Evolutionary conservation across 2,888 invertebrate species (phyloP), one percentile per base, ranked within the genome.

Genomic region (Cerastoderma edule): DNA sequence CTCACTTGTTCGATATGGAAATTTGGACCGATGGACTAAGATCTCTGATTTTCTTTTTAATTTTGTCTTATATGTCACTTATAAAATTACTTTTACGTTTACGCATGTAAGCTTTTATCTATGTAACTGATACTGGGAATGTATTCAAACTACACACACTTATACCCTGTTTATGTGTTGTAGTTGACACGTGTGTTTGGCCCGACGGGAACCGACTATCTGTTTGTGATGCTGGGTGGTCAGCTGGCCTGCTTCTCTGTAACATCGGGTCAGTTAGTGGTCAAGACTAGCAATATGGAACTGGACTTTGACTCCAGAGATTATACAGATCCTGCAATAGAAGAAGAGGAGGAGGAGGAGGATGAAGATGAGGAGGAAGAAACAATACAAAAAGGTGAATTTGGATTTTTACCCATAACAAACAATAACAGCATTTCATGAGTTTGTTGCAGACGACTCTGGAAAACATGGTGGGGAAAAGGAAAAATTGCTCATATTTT

Each of bases 151-250:
- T n/a, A n/a, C n/a, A n/a, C n/a, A n/a, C n/a, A n/a, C n/a, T n/a
- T n/a, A n/a, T n/a, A n/a, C n/a, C n/a, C n/a, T 39, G 39, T 39
- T 46, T 46, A n/a, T 46, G 4, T 3, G 4, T 60, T 39, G n/a
- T 75, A 90, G 88, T 72, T 88, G 0, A 87, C 82, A 8, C 77
- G 85, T 53, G 83, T 85, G 22, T 78, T 87, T 72, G 89, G 88
- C 24, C 84, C 88, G 0, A 88, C 89, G 10, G 89, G 89, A 19
- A 75, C 90, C 22, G 87, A 88, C 19, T 89, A 90, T 72, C 64
- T 90, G 64, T 87, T 90, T 57, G 67, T 90, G 10, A 83, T 83
- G 30, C 67, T 88, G 53, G 80, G 82, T 30, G 89, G 89, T 13
- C 66, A 73, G 16, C 46, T 89, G 8, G 78, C 75, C n/a, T 82